Evolutionary conservation across 2,113 vertebrate species (phyloP).

Genomic region (Chroicocephalus ridibundus): DNA sequence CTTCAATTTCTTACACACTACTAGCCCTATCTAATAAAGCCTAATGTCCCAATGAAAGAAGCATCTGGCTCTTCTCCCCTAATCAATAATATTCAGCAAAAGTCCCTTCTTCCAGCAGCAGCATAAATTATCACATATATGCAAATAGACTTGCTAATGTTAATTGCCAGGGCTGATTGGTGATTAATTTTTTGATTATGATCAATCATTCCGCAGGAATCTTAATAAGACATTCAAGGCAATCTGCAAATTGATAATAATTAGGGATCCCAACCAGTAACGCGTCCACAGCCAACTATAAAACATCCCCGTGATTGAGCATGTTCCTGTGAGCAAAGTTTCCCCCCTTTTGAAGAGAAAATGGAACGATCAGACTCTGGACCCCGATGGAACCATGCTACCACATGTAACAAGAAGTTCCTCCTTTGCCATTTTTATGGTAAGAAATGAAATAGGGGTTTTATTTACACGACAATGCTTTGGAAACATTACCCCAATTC

Average conservation of each 20-base stretch:
- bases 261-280: constrained; percentile 40
- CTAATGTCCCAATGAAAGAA: not conserved
- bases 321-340: not conserved
- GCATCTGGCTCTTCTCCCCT: constrained; percentile 49
- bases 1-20: not conserved
- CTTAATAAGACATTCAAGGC: constrained; percentile 61
- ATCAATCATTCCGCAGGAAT: constrained; percentile 68
- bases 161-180: constrained; percentile 76
- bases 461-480: not conserved
- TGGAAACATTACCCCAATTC: not conserved
- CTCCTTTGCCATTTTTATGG: not conserved
- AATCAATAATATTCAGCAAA: constrained; percentile 69
- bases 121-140: constrained; percentile 73
- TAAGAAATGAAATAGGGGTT: not conserved
- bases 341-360: not conserved
- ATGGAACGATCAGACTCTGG: not conserved
- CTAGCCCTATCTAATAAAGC: not conserved
- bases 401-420: not conserved
- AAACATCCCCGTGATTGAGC: not conserved
- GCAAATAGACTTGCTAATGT: constrained; percentile 71
- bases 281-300: not conserved
- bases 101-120: constrained; percentile 50
- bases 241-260: constrained; percentile 68
- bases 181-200: constrained; percentile 78
- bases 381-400: not conserved